Conservation (phyloP, 2,888 invertebrate species). For the Epinotia brunnichana region DNA sequence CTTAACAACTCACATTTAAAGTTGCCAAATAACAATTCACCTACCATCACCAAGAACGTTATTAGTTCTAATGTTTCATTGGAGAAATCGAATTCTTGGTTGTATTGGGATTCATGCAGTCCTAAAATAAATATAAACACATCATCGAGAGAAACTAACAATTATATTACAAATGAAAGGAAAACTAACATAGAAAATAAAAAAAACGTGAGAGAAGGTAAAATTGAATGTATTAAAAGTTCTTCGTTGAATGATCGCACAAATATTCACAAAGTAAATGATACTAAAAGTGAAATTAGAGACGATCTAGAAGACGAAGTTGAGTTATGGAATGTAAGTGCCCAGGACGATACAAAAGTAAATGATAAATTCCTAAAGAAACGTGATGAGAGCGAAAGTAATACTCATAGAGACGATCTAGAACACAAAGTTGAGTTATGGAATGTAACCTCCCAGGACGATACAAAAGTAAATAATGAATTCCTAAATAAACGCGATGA, state of each 20-base stretch:
- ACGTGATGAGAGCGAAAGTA: neutral
- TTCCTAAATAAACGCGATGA: neutral
- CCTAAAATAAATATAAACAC: neutral
- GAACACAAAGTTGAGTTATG: too few relatives aligned
- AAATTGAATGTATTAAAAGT: neutral
- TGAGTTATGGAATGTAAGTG: neutral
- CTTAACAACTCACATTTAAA: neutral
- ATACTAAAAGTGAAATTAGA: constrained; percentile 13
- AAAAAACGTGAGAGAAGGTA: constrained; percentile 44
- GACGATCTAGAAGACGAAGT: neutral
- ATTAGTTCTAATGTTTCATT: neutral
- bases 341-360: neutral
- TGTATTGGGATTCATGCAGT: neutral
- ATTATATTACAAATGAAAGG: neutral
- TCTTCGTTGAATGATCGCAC: neutral
- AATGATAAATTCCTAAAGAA: neutral
- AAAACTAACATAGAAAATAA: constrained; percentile 45
- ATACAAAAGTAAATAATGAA: neutral
- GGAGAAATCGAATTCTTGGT: constrained; percentile 4
- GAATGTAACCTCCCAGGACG: neutral
- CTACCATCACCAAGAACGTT: neutral
- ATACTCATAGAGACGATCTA: neutral
- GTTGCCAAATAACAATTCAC: neutral
- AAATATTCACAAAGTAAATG: neutral
- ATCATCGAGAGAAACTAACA: neutral